Percentiles rank a stretch among this genome's conserved stretches.
Conservation (phyloP, 2,797 vertebrate species). For the Falco cherrug region DNA sequence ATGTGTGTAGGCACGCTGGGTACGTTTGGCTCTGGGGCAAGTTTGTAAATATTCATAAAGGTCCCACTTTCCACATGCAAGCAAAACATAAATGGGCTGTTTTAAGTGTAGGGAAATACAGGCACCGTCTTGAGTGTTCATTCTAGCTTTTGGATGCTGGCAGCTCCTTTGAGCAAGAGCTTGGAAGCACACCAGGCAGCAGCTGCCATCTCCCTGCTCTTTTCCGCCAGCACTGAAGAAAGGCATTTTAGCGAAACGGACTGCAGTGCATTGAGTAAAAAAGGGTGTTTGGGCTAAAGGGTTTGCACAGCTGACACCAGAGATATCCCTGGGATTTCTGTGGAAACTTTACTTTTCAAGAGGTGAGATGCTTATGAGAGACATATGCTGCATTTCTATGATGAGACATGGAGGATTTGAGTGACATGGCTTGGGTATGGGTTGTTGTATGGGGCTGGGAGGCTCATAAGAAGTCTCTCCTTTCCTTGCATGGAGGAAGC, state of each 20-base stretch:
- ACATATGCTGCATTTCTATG: too few species aligned
- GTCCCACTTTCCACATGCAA: not conserved
- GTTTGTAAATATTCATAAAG: not conserved
- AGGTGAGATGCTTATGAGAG: not conserved
- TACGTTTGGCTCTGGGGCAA: accelerated
- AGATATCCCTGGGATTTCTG: not conserved
- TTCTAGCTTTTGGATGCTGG: not conserved
- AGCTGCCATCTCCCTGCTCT: not conserved
- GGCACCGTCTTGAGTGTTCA: not conserved
- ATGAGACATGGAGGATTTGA: not conserved
- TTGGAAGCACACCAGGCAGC: not conserved
- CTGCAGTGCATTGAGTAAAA: not conserved
- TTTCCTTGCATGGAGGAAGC: not conserved
- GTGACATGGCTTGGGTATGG: not conserved
- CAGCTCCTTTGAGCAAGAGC: not conserved
- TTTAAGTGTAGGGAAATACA: not conserved
- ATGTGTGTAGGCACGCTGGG: not conserved
- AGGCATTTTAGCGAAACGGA: not conserved
- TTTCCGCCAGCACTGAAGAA: not conserved
- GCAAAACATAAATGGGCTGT: not conserved
- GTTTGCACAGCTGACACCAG: not conserved
- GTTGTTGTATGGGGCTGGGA: not conserved
- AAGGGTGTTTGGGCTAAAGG: not conserved
- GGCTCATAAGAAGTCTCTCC: not conserved
- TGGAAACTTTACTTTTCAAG: not conserved